Conservation (phyloP, 2,888 invertebrate genomes). For the Ariolimax columbianus region DNA sequence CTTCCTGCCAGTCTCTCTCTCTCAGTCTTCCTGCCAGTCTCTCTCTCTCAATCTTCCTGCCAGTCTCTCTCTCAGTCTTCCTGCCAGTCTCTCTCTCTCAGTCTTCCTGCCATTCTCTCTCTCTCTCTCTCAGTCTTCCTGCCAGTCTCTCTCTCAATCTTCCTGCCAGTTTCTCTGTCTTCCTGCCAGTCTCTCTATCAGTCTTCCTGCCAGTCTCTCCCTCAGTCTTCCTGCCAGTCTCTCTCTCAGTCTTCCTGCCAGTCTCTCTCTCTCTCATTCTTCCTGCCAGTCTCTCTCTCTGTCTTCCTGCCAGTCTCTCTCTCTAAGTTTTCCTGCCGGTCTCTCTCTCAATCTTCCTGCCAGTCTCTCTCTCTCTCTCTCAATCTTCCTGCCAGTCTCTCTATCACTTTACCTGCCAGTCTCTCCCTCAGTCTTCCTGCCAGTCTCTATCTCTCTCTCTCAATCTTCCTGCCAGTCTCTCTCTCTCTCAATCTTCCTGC, state of each 20-base stretch:
- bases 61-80: no score
- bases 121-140: no score
- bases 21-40: neutral
- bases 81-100: no score
- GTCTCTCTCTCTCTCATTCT: neutral
- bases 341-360: neutral
- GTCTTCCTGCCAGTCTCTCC: neutral
- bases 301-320: no score
- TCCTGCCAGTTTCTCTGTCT: no score
- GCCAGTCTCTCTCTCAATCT: no score
- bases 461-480: neutral
- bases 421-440: neutral
- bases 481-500: neutral
- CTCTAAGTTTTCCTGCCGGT: neutral
- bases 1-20: slow-evolving; percentile 26
- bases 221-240: neutral
- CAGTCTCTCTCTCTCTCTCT: neutral
- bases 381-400: neutral
- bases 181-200: neutral
- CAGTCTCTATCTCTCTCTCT: neutral
- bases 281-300: no score
- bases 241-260: no score
- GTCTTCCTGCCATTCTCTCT: no score
- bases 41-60: neutral
- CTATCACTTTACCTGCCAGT: no score